A percentile compares a stretch with the other conserved stretches of the same genome.
These are phyloP conservation scores for Helicolenus hilgendorfi DNA, from an alignment of 2,797 vertebrate genomes.

Conservation along the genomic window DNA sequence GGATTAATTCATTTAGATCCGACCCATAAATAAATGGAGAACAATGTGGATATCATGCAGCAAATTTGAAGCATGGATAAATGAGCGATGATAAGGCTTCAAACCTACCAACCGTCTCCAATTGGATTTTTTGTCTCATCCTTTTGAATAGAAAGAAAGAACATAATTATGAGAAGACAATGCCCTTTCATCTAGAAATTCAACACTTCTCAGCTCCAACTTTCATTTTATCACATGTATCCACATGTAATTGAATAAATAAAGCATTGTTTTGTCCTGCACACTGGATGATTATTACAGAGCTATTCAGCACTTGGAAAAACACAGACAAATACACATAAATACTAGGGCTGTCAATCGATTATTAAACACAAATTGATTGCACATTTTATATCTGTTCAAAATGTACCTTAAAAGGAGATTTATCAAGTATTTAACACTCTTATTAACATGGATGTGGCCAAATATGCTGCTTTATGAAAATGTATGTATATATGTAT, in stretches of 20 bases:
- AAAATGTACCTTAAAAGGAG: not conserved
- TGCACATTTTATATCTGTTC: not conserved
- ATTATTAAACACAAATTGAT: not conserved
- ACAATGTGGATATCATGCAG: slow-evolving; percentile 57
- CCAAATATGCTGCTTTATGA: no score
- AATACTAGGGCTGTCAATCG: not conserved
- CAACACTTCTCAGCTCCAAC: slow-evolving; percentile 39
- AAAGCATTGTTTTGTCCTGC: slow-evolving; percentile 13
- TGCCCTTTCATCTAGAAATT: slow-evolving; percentile 43
- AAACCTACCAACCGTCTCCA: slow-evolving; percentile 49
- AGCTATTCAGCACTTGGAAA: not conserved
- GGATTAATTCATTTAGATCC: slow-evolving; percentile 51
- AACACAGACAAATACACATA: not conserved
- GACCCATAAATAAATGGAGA: slow-evolving; percentile 45
- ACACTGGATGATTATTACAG: not conserved
- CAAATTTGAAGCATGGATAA: slow-evolving; percentile 49
- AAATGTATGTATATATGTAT: not conserved
- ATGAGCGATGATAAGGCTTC: slow-evolving; percentile 43
- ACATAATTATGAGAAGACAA: slow-evolving; percentile 60
- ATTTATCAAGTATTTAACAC: not conserved
- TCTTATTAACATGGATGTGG: not conserved
- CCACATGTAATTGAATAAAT: slow-evolving; percentile 25
- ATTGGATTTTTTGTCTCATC: slow-evolving; percentile 63
- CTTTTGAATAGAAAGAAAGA: slow-evolving; percentile 47
- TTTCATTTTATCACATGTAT: slow-evolving; percentile 25